Percentiles rank a stretch among this genome's conserved stretches.
These are phyloP conservation scores for Apotomis turbidana DNA, from an alignment of 2,888 invertebrate genomes.

Conservation along the genomic window DNA sequence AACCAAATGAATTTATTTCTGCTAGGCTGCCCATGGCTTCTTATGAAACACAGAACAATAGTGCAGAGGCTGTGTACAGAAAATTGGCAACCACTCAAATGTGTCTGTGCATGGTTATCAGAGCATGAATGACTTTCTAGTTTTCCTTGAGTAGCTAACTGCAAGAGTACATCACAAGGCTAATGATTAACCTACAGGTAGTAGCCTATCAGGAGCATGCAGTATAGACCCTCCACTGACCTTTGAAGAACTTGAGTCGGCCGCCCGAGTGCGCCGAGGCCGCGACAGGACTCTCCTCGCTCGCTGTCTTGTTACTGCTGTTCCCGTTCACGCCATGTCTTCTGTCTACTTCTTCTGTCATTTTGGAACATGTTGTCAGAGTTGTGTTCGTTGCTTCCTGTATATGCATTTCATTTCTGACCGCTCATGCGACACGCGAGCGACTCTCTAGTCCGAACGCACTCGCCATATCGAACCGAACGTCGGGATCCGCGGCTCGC, in stretches of 20 bases:
- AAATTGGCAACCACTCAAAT: slow-evolving; percentile 73
- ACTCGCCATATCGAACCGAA: slow-evolving; percentile 77
- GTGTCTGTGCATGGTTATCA: slow-evolving; percentile 75
- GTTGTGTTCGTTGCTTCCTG: slow-evolving; percentile 86
- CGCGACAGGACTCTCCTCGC: slow-evolving; percentile 77
- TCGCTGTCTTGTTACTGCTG: slow-evolving; percentile 83
- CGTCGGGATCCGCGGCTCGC: slow-evolving; percentile 65
- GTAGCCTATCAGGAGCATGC: slow-evolving; percentile 41
- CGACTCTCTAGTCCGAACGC: slow-evolving; percentile 75
- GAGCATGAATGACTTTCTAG: slow-evolving; percentile 83
- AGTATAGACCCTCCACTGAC: slow-evolving; percentile 65
- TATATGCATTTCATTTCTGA: slow-evolving; percentile 87
- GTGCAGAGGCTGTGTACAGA: slow-evolving; percentile 70
- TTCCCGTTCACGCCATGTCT: slow-evolving; percentile 89
- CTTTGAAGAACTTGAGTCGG: slow-evolving; percentile 91
- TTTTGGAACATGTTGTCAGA: slow-evolving; percentile 88
- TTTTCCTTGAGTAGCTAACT: slow-evolving; percentile 53
- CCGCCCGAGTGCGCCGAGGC: slow-evolving; percentile 84
- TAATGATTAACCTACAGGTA: slow-evolving; percentile 10
- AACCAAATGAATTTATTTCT: slow-evolving; percentile 58
- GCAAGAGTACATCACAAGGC: slow-evolving; percentile 18
- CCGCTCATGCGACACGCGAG: slow-evolving; percentile 80
- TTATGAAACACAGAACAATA: slow-evolving; percentile 77
- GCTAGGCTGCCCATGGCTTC: slow-evolving; percentile 64
- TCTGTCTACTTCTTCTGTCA: slow-evolving; percentile 87